These are phyloP conservation scores for Acanthacorydalis orientalis DNA, from an alignment of 2,888 invertebrate genomes.

Conservation along the genomic window DNA sequence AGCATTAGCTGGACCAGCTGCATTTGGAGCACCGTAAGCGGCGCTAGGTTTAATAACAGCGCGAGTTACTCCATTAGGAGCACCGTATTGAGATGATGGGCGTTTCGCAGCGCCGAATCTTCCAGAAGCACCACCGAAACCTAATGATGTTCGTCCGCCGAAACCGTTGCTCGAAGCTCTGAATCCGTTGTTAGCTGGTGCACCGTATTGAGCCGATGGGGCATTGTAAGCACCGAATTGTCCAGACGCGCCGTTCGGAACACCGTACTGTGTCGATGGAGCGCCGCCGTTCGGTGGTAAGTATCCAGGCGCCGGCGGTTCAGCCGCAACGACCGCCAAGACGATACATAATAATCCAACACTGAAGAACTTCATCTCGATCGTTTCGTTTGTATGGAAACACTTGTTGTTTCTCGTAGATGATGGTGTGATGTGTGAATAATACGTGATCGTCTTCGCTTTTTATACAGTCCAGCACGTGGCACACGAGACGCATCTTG, in stretches of 20 bases:
- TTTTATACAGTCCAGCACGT: too few relatives aligned
- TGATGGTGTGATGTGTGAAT: too few relatives aligned
- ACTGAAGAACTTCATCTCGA: too few relatives aligned
- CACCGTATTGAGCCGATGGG: slow-evolving; percentile 31
- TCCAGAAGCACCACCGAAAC: slow-evolving; percentile 1
- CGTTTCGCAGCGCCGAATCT: background rate
- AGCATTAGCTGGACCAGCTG: slow-evolving; percentile 17
- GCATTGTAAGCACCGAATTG: slow-evolving; percentile 25
- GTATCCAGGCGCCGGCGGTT: slow-evolving; percentile 15
- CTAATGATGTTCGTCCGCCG: slow-evolving; percentile 1
- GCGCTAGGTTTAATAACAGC: slow-evolving; percentile 6
- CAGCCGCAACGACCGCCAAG: slow-evolving; percentile 4
- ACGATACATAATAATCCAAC: background rate
- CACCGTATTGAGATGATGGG: slow-evolving; percentile 9
- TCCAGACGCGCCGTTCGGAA: slow-evolving; percentile 16
- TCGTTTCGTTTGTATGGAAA: too few relatives aligned
- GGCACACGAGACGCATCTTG: too few relatives aligned
- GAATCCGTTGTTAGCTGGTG: slow-evolving; percentile 13
- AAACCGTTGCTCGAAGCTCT: background rate
- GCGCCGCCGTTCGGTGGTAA: slow-evolving; percentile 15
- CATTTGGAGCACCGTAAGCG: slow-evolving; percentile 11
- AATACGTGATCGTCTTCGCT: too few relatives aligned
- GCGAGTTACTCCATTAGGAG: slow-evolving; percentile 5
- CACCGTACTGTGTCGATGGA: slow-evolving; percentile 31
- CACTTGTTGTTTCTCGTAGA: too few relatives aligned